Evolutionary conservation across 2,888 invertebrate species (phyloP).

Genomic region (Diploptera punctata): DNA sequence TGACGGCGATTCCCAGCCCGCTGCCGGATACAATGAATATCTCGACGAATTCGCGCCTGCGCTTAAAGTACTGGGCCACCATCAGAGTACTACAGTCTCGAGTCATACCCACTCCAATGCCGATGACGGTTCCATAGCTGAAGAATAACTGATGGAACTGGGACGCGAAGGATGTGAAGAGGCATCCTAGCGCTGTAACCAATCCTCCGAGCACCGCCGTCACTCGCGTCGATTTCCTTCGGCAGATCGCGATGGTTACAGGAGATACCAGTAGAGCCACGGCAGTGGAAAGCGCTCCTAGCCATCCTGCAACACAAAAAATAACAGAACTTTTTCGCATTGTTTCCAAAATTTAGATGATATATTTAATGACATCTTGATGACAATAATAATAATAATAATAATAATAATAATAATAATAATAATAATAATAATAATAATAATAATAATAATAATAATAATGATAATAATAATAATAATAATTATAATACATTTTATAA

Average conservation of each 20-base stretch:
- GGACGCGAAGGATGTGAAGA: slow-evolving; percentile 89
- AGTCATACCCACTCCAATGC: slow-evolving; percentile 85
- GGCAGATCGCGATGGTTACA: slow-evolving; percentile 83
- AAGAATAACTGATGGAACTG: slow-evolving; percentile 90
- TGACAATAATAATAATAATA: not conserved
- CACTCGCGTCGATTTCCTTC: slow-evolving; percentile 85
- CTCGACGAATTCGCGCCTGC: slow-evolving; percentile 83
- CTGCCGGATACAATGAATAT: slow-evolving; percentile 87
- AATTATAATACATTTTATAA: too few species aligned
- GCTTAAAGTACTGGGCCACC: slow-evolving; percentile 91
- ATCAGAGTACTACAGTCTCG: slow-evolving; percentile 86
- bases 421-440: slow-evolving; percentile 1
- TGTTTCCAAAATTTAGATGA: too few species aligned
- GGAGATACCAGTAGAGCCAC: slow-evolving; percentile 83
- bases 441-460: not conserved
- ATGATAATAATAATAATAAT: too few species aligned
- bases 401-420: not conserved
- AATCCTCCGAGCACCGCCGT: slow-evolving; percentile 88
- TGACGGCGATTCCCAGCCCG: slow-evolving; percentile 82
- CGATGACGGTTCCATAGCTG: slow-evolving; percentile 72
- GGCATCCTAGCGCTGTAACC: slow-evolving; percentile 83
- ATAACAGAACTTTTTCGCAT: too few species aligned
- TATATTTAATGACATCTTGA: not conserved
- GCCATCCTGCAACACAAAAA: slow-evolving; percentile 72
- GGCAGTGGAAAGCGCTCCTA: slow-evolving; percentile 80